Base-by-base conservation (phyloP, 1,140 invertebrate species). In the Eubasilissa regina region DNA sequence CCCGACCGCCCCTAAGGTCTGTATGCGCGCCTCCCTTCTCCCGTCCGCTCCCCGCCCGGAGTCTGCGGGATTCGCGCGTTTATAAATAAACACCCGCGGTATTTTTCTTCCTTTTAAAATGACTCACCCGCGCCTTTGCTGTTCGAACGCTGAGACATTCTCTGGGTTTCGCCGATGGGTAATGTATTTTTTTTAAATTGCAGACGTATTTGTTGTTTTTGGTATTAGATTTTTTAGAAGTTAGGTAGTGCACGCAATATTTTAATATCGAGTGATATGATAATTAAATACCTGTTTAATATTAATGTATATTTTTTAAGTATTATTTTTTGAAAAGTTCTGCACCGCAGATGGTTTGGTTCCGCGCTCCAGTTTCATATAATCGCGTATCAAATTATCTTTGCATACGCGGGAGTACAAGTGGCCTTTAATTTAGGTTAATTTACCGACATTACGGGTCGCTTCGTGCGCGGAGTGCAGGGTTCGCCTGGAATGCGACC, bases 1-100 rank as follows among this genome's bases (percentile, higher is more conserved):
- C 44, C 81, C 78, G 60, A 3, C 60, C 48, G 72, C 60, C 70
- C 44, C 68, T 47, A 82, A 82, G 81, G 79, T 80, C 77, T 51
- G 81, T 83, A 75, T 80, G n/a, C 73, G 43, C 35, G 70, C 48
- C 12, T 35, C 44, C 19, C 35, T 74, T 56, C 48, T 19, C 13
- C 51, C 45, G 6, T 8, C 53, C 35, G 48, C 35, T 73, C 44
- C 19, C 70, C 70, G 51, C 51, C 68, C 44, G 45, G 66, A 70
- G 19, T 8, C 48, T 15, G n/a, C 43, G 8, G 51, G 53, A 55
- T 74, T 55, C 51, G 70, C 70, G 70, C 12, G n/a, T 74, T 56
- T 56, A 56, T 74, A 56, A 74, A 55, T 74, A 56, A 74, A 56
- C 48, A 17, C 15, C n/a, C 11, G 48, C 43, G 70, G 10, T 53